Evolutionary conservation across 2,888 invertebrate genomes (phyloP).

Genomic region (Keiferia lycopersicella): DNA sequence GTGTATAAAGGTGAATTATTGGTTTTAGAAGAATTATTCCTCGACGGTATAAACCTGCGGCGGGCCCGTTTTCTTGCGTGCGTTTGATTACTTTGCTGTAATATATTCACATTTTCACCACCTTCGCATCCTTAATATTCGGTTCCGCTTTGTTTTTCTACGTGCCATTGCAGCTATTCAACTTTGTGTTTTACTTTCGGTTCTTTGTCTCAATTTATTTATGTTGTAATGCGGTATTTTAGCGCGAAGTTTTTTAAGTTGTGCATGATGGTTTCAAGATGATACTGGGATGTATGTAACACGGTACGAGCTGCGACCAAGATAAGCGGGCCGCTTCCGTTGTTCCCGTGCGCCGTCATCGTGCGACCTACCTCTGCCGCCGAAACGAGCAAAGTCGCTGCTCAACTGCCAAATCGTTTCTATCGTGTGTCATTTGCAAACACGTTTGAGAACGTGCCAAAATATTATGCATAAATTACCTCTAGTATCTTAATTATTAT

Average conservation of each 20-base stretch:
- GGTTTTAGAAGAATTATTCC: constrained; percentile 69
- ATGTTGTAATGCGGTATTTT: constrained; percentile 16
- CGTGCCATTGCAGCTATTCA: constrained; percentile 39
- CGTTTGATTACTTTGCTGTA: constrained; percentile 73
- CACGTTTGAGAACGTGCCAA: constrained; percentile 53
- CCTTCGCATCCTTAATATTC: constrained; percentile 72
- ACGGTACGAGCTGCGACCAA: constrained; percentile 25
- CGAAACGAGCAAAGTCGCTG: constrained; percentile 43
- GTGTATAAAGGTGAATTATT: constrained; percentile 73
- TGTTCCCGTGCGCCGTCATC: constrained; percentile 39
- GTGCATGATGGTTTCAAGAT: background rate
- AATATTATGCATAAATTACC: constrained; percentile 47
- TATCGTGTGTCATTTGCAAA: constrained; percentile 54
- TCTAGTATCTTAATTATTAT: constrained; percentile 45
- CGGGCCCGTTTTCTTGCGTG: constrained; percentile 68
- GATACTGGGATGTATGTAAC: constrained; percentile 7
- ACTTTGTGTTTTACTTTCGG: constrained; percentile 25
- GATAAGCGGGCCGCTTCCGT: constrained; percentile 47
- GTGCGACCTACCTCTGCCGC: constrained; percentile 38
- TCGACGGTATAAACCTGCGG: constrained; percentile 53
- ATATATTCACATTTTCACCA: constrained; percentile 80
- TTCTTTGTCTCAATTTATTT: constrained; percentile 28
- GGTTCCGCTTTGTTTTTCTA: constrained; percentile 57
- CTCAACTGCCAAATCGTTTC: constrained; percentile 53
- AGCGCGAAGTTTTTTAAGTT: background rate